Conservation (phyloP, 2,113 vertebrate species). For the Phaethon lepturus region DNA sequence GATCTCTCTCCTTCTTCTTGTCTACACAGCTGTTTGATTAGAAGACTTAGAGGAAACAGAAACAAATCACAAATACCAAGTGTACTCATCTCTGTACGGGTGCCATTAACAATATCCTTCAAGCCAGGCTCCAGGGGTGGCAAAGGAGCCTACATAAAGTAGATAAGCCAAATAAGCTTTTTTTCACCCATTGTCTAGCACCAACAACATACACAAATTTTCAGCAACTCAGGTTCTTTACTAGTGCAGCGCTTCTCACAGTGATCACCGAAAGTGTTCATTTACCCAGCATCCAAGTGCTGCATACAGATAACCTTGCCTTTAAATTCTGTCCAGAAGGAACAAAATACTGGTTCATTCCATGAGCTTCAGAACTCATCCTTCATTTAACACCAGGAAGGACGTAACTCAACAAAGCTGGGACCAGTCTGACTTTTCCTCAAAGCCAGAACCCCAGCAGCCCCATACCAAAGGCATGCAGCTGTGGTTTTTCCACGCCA, state of each 20-base stretch:
- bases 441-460: background rate
- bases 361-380: background rate
- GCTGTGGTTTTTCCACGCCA: background rate
- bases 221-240: background rate
- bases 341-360: background rate
- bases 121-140: background rate
- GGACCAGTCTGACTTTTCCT: background rate
- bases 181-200: background rate
- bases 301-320: background rate
- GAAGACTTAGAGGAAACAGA: background rate
- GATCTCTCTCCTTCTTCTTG: background rate
- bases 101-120: background rate
- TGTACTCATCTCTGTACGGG: background rate
- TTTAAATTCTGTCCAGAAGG: background rate
- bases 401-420: background rate
- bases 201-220: background rate
- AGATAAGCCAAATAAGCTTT: background rate
- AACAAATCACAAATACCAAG: background rate
- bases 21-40: background rate
- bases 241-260: background rate
- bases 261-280: background rate
- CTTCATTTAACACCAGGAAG: background rate
- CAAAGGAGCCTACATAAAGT: background rate
- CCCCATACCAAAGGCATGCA: fast-evolving
- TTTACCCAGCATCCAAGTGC: background rate